A percentile compares a stretch with the other conserved stretches of the same genome.
Conservation (phyloP, 2,797 vertebrate genomes). For the Galaxias olidus region DNA sequence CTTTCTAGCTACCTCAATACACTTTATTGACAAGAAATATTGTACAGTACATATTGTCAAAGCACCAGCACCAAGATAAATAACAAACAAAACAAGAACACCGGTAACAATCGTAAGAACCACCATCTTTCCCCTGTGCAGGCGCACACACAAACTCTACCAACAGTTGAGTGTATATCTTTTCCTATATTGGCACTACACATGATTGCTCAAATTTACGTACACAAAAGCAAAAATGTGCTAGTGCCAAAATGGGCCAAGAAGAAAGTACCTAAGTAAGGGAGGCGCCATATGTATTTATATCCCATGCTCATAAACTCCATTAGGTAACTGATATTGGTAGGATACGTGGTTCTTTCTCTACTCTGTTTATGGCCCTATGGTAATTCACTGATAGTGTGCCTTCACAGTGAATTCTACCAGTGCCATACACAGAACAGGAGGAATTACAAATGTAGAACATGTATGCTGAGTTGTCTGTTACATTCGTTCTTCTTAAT, state of each 20-base stretch:
- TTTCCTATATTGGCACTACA: constrained; percentile 99
- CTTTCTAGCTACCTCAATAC: neutral
- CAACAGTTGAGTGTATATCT: constrained; percentile 64
- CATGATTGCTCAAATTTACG: constrained; percentile 97
- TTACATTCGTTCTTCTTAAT: too few relatives aligned
- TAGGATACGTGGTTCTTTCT: constrained; percentile 77
- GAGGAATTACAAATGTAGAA: constrained; percentile 65
- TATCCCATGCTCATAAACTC: too few relatives aligned
- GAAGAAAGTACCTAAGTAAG: constrained; percentile 62
- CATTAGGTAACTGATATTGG: too few relatives aligned
- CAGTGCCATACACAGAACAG: constrained; percentile 99
- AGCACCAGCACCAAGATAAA: neutral
- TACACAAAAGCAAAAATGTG: constrained; percentile 99
- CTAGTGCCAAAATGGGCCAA: constrained; percentile 99
- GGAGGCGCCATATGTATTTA: constrained; percentile 9
- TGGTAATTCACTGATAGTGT: constrained; percentile 99
- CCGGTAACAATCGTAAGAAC: neutral
- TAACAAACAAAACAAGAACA: neutral
- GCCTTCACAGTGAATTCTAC: constrained; percentile 99
- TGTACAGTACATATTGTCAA: too few relatives aligned
- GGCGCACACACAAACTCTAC: neutral
- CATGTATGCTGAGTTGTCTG: too few relatives aligned
- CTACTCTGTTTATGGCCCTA: constrained; percentile 99
- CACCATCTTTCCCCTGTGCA: too few relatives aligned
- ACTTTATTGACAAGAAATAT: too few relatives aligned